phyloP scores from a whole-genome alignment of 2,113 vertebrate genomes.

The Eira barbara region DNA sequence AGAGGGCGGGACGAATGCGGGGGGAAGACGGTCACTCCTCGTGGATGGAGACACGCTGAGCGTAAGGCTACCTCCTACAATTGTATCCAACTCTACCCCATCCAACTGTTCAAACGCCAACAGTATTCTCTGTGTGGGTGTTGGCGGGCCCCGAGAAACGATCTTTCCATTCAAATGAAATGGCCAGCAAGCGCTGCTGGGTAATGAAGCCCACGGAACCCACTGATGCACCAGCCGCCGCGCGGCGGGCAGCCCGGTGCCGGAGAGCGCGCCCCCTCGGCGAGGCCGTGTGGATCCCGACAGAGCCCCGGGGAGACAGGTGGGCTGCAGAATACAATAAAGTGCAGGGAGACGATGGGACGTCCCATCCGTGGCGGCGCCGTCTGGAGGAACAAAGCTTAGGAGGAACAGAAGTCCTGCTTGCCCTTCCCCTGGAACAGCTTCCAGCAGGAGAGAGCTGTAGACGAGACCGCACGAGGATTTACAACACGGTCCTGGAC shows the following conservation, averaged over 20 bases:
- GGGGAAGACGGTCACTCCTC: too few species aligned
- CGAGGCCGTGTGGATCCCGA: rapidly evolving
- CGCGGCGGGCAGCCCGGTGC: rapidly evolving
- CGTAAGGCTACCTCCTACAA: neutral
- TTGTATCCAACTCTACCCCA: rapidly evolving
- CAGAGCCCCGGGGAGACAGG: neutral
- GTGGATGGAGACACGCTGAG: rapidly evolving
- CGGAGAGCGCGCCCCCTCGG: rapidly evolving
- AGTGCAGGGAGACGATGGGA: rapidly evolving
- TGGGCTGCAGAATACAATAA: rapidly evolving
- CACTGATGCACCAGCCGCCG: rapidly evolving
- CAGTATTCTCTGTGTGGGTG: rapidly evolving
- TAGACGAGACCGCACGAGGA: rapidly evolving
- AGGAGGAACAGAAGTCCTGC: too few species aligned
- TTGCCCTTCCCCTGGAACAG: neutral
- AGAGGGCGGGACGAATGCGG: rapidly evolving
- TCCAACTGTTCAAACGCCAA: rapidly evolving
- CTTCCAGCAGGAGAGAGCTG: neutral
- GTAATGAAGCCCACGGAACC: rapidly evolving
- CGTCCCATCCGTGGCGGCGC: rapidly evolving
- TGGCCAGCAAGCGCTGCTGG: rapidly evolving
- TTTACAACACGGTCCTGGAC: too few species aligned
- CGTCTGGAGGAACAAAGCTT: neutral
- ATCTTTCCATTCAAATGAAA: neutral
- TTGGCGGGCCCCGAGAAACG: rapidly evolving